Percentiles rank a stretch among this genome's conserved stretches.
Evolutionary conservation across 35 echinoderm and acorn worm species (phyloP).

Genomic region (Diadema setosum): DNA sequence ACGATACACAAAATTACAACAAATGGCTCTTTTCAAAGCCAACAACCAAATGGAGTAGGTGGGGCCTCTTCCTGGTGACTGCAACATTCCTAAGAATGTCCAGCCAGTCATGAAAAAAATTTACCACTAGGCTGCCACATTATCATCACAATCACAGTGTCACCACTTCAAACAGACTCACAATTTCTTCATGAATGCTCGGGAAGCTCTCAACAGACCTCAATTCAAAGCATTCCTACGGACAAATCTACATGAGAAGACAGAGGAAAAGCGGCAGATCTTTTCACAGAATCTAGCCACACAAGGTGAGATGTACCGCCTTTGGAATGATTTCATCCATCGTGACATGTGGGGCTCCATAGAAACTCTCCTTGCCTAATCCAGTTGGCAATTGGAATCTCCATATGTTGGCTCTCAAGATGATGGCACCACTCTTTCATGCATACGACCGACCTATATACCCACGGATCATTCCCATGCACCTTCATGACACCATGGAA

Average conservation of each 20-base stretch:
- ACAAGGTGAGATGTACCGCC: background rate
- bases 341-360: background rate
- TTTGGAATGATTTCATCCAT: slow-evolving; percentile 10
- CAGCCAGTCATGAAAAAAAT: slow-evolving; percentile 40
- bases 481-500: background rate
- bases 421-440: slow-evolving; percentile 14
- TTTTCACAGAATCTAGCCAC: background rate
- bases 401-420: background rate
- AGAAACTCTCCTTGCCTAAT: background rate
- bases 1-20: background rate
- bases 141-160: background rate
- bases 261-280: background rate
- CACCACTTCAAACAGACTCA: slow-evolving; percentile 15
- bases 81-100: slow-evolving; percentile 26
- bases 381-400: slow-evolving; percentile 10
- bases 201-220: background rate
- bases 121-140: background rate
- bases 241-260: background rate
- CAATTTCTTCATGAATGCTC: background rate
- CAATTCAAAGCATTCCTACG: background rate
- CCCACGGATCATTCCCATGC: background rate
- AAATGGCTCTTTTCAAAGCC: background rate
- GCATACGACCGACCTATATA: slow-evolving; percentile 7
- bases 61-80: slow-evolving; percentile 27
- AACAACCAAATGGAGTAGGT: slow-evolving; percentile 22